Conservation (phyloP, 92 coral and sea anemone species). For the Blastomussa wellsi region DNA sequence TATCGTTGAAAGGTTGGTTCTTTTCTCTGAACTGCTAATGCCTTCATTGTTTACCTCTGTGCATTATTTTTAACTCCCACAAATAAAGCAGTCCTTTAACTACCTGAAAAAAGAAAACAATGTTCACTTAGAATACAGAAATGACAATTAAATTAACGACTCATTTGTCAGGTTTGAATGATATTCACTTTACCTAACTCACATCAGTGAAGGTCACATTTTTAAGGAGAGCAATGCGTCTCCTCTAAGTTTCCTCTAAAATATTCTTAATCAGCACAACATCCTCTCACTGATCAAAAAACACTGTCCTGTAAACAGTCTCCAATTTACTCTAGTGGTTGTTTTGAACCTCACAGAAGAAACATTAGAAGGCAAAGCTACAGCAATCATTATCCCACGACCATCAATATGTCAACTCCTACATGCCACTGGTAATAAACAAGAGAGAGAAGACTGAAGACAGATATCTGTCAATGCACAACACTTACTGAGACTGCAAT, state of each 20-base stretch:
- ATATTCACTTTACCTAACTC: neutral
- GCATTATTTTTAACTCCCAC: constrained; percentile 98
- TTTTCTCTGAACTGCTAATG: no score
- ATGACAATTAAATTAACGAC: neutral
- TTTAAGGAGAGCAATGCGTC: neutral
- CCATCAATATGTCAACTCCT: no score
- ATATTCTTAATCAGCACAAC: no score
- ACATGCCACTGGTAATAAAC: no score
- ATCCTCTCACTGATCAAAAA: neutral
- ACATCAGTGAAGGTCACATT: neutral
- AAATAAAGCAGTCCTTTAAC: constrained; percentile 94
- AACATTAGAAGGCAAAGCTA: no score
- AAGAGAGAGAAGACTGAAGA: neutral
- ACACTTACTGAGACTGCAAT: constrained; percentile 94
- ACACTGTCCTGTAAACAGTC: neutral
- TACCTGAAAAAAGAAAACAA: constrained; percentile 60
- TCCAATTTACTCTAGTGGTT: no score
- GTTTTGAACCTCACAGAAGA: no score
- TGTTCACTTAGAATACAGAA: neutral
- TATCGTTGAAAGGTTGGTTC: no score
- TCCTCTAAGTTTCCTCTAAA: neutral
- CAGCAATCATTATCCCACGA: no score
- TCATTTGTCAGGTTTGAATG: neutral
- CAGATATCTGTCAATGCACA: neutral
- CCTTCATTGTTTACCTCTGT: constrained; percentile 85